These are phyloP conservation scores for Todiramphus chloris DNA, from an alignment of 2,113 vertebrate genomes.

Conservation along the genomic window DNA sequence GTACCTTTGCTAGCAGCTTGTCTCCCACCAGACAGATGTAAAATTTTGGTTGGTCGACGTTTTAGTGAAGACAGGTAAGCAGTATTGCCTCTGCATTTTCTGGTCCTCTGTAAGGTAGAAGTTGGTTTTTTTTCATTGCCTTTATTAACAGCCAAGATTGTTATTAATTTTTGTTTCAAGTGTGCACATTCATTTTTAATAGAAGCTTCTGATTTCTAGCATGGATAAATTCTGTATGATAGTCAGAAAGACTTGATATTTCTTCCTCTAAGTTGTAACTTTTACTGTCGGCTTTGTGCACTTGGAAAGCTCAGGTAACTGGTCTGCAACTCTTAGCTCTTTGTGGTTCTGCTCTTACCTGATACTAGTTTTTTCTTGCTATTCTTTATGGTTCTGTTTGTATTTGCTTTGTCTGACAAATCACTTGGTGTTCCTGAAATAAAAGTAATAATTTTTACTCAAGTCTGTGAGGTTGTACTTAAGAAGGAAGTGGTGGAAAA, in stretches of 20 bases:
- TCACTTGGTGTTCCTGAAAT: not conserved
- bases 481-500: not conserved
- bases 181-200: not conserved
- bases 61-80: constrained; percentile 92
- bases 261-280: not conserved
- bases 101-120: not conserved
- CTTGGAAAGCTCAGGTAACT: not conserved
- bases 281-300: not conserved
- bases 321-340: not conserved
- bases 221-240: not conserved
- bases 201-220: not conserved
- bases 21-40: constrained; percentile 90
- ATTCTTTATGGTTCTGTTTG: not conserved
- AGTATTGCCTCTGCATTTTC: not conserved
- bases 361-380: not conserved
- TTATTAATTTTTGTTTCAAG: not conserved
- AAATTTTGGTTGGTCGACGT: constrained; percentile 88
- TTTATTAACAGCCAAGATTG: not conserved
- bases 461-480: not conserved
- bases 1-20: constrained; percentile 93
- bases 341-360: not conserved
- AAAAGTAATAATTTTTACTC: not conserved
- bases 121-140: not conserved
- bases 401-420: not conserved
- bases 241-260: not conserved